Percentiles rank a stretch among this genome's conserved stretches.
Conservation (phyloP, 2,888 invertebrate species). For the Mechanitis mazaeus region DNA sequence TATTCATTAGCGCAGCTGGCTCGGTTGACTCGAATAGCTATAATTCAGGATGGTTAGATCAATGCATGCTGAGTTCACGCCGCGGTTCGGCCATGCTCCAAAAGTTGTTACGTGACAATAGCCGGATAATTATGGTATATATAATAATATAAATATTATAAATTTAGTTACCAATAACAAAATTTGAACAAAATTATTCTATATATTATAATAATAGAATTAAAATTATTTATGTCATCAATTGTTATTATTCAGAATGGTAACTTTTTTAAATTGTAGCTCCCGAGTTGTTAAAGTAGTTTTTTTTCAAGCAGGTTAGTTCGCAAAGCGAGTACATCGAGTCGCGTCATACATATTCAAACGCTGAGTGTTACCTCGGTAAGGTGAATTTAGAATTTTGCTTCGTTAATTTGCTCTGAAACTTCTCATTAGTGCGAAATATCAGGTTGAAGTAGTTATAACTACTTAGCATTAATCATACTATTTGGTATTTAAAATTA, state of each 20-base stretch:
- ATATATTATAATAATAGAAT: background rate
- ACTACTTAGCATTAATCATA: conserved; percentile 3
- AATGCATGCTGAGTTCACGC: too few relatives aligned
- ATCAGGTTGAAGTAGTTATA: conserved; percentile 5
- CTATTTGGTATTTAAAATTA: background rate
- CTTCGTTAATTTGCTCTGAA: conserved; percentile 28
- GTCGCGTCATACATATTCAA: conserved; percentile 27
- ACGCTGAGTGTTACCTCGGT: conserved; percentile 16
- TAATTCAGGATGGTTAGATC: too few relatives aligned
- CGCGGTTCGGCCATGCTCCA: too few relatives aligned
- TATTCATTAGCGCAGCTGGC: too few relatives aligned
- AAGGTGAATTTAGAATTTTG: conserved; percentile 23
- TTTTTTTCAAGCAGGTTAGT: conserved; percentile 3
- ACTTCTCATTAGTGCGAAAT: conserved; percentile 11
- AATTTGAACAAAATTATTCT: too few relatives aligned
- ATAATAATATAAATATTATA: too few relatives aligned
- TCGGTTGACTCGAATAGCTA: too few relatives aligned
- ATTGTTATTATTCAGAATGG: background rate
- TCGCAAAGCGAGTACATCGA: conserved; percentile 6
- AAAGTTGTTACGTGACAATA: too few relatives aligned
- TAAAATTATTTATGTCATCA: background rate
- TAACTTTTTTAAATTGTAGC: background rate
- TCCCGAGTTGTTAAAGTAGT: background rate
- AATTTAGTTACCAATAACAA: too few relatives aligned
- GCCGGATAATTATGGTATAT: too few relatives aligned